Percentiles rank a stretch among this genome's conserved stretches.
Conservation (phyloP, 2,888 invertebrate genomes). For the Apeira syringaria region DNA sequence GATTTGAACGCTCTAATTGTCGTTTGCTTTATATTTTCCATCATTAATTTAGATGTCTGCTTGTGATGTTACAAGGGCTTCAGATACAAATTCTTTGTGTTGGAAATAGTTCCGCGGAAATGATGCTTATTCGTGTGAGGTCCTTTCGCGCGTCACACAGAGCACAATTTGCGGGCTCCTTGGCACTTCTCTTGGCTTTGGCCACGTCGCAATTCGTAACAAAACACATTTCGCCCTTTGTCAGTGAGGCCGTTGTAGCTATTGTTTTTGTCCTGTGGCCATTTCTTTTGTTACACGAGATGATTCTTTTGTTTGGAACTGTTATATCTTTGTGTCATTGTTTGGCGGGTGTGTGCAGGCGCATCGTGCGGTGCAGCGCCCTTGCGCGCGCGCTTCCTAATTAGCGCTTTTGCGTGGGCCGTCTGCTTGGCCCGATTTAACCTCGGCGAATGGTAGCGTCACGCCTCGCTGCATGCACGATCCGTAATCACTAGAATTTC, state of each 20-base stretch:
- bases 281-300: conserved; percentile 58
- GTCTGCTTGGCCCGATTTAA: conserved; percentile 65
- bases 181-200: conserved; percentile 31
- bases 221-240: conserved; percentile 64
- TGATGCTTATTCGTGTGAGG: conserved; percentile 14
- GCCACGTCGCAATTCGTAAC: conserved; percentile 48
- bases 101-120: conserved; percentile 20
- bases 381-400: conserved; percentile 77
- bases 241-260: conserved; percentile 47
- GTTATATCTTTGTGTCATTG: conserved; percentile 47
- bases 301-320: conserved; percentile 54
- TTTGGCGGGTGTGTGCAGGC: conserved; percentile 37
- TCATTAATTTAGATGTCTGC: background rate
- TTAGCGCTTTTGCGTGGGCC: conserved; percentile 69
- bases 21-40: background rate
- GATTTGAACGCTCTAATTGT: conserved; percentile 43
- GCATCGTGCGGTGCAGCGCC: conserved; percentile 65
- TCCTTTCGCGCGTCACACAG: conserved; percentile 20
- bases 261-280: conserved; percentile 55
- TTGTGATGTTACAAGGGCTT: background rate
- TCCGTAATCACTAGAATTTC: conserved; percentile 8
- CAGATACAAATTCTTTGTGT: conserved; percentile 16
- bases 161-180: conserved; percentile 25
- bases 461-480: conserved; percentile 48
- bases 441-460: conserved; percentile 54